A percentile compares a stretch with the other conserved stretches of the same genome.
These are phyloP conservation scores for Teleogryllus occipitalis DNA, from an alignment of 1,140 invertebrate species.

Conservation along the genomic window DNA sequence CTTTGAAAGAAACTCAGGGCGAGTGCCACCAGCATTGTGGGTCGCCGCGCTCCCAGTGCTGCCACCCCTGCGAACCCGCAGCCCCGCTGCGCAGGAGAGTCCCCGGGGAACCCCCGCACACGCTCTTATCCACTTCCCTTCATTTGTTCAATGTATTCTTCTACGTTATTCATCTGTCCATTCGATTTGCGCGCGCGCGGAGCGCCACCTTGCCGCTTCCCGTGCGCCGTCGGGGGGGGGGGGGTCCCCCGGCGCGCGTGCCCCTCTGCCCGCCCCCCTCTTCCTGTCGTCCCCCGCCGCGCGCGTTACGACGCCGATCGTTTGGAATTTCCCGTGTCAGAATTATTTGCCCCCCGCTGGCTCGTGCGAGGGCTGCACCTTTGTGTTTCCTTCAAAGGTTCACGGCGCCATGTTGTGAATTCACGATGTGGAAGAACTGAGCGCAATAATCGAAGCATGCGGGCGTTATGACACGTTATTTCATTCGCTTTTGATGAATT, in stretches of 20 bases:
- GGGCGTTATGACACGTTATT: too few species aligned
- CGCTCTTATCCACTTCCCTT: not conserved
- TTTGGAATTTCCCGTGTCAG: too few species aligned
- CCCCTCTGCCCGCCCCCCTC: not conserved
- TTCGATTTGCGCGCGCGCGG: not conserved
- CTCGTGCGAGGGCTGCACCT: too few species aligned
- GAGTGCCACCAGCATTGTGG: not conserved
- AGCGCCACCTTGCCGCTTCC: too few species aligned
- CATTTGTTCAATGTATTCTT: conserved; percentile 1
- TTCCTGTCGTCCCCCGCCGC: not conserved
- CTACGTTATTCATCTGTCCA: not conserved
- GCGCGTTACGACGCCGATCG: too few species aligned
- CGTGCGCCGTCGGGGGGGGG: not conserved
- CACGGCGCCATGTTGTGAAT: too few species aligned
- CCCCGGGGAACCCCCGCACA: not conserved
- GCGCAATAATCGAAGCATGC: too few species aligned
- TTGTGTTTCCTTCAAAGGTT: too few species aligned
- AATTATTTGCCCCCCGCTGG: not conserved
- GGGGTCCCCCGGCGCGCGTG: too few species aligned
- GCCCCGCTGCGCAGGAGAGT: not conserved
- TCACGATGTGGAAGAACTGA: too few species aligned
- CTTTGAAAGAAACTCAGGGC: not conserved
- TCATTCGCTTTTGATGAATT: too few species aligned
- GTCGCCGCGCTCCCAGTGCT: not conserved
- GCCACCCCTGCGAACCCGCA: not conserved